Base-by-base conservation (phyloP, 2,113 vertebrate species). In the Bombycilla garrulus region DNA sequence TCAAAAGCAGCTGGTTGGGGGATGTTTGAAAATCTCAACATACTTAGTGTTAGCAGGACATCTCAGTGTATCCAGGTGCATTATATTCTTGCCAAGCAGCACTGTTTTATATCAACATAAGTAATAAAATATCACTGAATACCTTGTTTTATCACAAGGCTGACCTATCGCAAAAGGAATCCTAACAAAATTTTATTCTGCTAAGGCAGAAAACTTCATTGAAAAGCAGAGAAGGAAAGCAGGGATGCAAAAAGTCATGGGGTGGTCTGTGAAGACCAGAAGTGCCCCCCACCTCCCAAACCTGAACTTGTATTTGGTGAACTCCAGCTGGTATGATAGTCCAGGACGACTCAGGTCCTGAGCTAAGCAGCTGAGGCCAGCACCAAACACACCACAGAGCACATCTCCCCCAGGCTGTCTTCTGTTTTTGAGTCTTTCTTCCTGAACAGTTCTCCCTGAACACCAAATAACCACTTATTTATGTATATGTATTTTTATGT, bases 281-380 rank as follows among this genome's bases (percentile, higher is more conserved):
- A 73, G 9, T 9, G 5, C 9, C 20, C 3, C 42, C 3, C 15
- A 25, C 1, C 22, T 62, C 21, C 21, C 0, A 3, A 21, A 11
- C 10, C 15, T 79, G 45, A 23, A n/a, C 17, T 4, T 25, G 18
- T 7, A 17, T 17, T 17, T 77, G 12, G 15, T 33, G 9, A 45
- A 12, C 9, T 67, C 18, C 29, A 29, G 0, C 1, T 51, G 12
- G 3, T 15, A 13, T 15, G 31, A 9, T 6, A 21, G 7, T 17
- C 15, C 51, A 40, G 21, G 13, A 71, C 10, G 31, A 44, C 15
- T 5, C 2, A 21, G 9, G 1, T 4, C 13, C 18, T 6, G 4
- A 85, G 28, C 16, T 36, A 66, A 82, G 25, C 17, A 42, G 25
- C 29, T 64, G 65, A 79, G 15, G 17, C 4, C 12, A 47, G 6